These are phyloP conservation scores for Notarius quadriscutis DNA, from an alignment of 2,113 vertebrate species.

Conservation along the genomic window DNA sequence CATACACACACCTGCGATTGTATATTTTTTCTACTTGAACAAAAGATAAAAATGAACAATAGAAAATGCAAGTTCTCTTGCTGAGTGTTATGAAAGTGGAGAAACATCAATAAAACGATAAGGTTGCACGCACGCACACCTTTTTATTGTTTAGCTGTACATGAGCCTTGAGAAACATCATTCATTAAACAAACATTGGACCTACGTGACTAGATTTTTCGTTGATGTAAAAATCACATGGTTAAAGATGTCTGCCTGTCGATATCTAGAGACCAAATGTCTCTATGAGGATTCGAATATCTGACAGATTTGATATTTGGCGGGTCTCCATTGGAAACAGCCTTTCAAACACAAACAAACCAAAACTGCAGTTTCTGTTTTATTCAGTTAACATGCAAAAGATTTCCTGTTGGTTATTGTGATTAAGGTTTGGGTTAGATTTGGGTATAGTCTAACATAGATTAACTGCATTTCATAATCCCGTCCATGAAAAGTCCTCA, in stretches of 20 bases:
- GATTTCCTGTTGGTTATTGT: neutral
- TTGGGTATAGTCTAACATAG: neutral
- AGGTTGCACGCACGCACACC: neutral
- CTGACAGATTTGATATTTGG: neutral
- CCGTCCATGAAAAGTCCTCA: neutral
- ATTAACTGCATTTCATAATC: neutral
- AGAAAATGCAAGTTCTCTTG: conserved; percentile 6
- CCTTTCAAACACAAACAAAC: neutral
- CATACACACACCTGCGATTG: neutral
- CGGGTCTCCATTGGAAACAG: neutral
- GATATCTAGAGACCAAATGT: neutral
- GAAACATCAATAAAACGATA: neutral
- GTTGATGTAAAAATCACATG: neutral
- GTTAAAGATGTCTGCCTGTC: neutral
- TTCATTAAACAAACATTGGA: neutral
- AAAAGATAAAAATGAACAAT: conserved; percentile 43
- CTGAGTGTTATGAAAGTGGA: neutral
- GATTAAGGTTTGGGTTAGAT: neutral
- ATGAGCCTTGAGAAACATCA: neutral
- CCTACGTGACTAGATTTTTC: neutral
- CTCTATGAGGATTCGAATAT: neutral
- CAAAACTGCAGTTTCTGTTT: neutral
- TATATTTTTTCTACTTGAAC: neutral
- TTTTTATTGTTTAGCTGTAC: neutral
- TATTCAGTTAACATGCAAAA: neutral